Evolutionary conservation across 2,888 invertebrate genomes (phyloP).

Genomic region (Apoda limacodes): DNA sequence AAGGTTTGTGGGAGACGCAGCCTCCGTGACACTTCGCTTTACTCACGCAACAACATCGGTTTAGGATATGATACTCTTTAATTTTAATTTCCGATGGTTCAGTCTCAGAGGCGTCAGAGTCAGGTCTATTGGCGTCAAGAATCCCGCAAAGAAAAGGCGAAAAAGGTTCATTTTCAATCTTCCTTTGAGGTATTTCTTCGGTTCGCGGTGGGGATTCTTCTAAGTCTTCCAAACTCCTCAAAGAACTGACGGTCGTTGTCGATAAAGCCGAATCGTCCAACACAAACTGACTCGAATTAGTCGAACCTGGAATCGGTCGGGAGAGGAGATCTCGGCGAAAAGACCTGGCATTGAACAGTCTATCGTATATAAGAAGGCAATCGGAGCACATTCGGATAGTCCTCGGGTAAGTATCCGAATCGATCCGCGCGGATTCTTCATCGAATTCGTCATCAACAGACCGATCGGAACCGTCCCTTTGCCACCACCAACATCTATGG

Average conservation of each 20-base stretch:
- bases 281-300: conserved; percentile 68
- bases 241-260: conserved; percentile 63
- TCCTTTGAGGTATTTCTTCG: conserved; percentile 16
- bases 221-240: conserved; percentile 71
- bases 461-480: conserved; percentile 25
- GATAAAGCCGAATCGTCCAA: conserved; percentile 70
- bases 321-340: conserved; percentile 33
- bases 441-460: conserved; percentile 20
- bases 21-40: conserved; percentile 26
- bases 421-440: conserved; percentile 21
- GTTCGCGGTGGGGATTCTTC: conserved; percentile 31
- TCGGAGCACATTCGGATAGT: conserved; percentile 30
- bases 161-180: conserved; percentile 10
- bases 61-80: conserved; percentile 46
- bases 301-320: no score
- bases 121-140: conserved; percentile 23
- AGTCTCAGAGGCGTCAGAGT: conserved; percentile 21
- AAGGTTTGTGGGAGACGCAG: no score
- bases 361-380: conserved; percentile 41
- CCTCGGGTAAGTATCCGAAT: conserved; percentile 19
- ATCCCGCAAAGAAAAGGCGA: conserved; percentile 39
- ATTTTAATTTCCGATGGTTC: no score
- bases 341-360: conserved; percentile 29
- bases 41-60: conserved; percentile 47
- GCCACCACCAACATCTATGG: conserved; percentile 54